Evolutionary conservation across 2,797 vertebrate genomes (phyloP).

Genomic region (Hybognathus amarus): DNA sequence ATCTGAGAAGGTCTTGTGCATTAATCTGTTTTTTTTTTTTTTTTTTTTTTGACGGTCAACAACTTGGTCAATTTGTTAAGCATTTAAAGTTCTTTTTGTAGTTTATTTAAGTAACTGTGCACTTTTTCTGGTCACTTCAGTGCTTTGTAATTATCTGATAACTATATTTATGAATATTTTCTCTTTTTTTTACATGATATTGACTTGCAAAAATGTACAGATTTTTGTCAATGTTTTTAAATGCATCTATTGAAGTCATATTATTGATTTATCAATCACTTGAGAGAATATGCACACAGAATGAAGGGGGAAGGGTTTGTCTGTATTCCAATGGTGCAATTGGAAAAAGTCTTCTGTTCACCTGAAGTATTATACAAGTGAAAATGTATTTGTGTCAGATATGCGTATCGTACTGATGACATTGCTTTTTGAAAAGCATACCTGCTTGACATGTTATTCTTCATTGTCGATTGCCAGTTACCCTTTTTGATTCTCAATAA

Average conservation of each 20-base stretch:
- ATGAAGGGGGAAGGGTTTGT: slow-evolving; percentile 27
- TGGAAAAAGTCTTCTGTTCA: slow-evolving; percentile 42
- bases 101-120: slow-evolving; percentile 85
- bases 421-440: slow-evolving; percentile 40
- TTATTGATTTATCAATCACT: slow-evolving; percentile 48
- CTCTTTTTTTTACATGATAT: slow-evolving; percentile 80
- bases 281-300: slow-evolving; percentile 51
- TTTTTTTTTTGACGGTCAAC: slow-evolving; percentile 24
- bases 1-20: slow-evolving; percentile 24
- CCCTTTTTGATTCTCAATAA: slow-evolving; percentile 41
- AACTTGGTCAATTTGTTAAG: slow-evolving; percentile 16
- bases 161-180: slow-evolving; percentile 80
- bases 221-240: slow-evolving; percentile 64
- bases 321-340: slow-evolving; percentile 42
- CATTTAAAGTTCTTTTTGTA: slow-evolving; percentile 55
- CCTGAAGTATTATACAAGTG: slow-evolving; percentile 53
- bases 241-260: slow-evolving; percentile 46
- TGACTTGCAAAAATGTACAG: slow-evolving; percentile 82
- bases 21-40: slow-evolving; percentile 23
- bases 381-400: slow-evolving; percentile 48
- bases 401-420: slow-evolving; percentile 38
- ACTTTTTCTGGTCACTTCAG: slow-evolving; percentile 85
- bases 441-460: slow-evolving; percentile 44
- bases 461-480: slow-evolving; percentile 36
- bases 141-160: slow-evolving; percentile 84